Evolutionary conservation across 2,888 invertebrate genomes (phyloP).

Genomic region (Linyphia triangularis): DNA sequence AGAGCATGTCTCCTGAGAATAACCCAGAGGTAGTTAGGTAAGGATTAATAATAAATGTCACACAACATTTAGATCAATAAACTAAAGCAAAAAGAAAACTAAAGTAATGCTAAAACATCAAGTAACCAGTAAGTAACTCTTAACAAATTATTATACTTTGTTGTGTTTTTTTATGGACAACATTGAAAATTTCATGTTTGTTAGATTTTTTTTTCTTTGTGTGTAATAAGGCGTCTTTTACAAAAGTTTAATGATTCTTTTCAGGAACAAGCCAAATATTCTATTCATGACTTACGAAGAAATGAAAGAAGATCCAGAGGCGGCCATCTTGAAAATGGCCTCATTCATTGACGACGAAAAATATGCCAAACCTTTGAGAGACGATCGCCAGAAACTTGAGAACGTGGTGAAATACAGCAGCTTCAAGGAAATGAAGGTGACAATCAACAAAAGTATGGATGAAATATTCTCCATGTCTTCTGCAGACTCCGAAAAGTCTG

Average conservation of each 20-base stretch:
- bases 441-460: neutral
- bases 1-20: no score
- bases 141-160: no score
- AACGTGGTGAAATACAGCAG: conserved; percentile 13
- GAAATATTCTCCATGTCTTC: conserved; percentile 5
- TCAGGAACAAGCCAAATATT: conserved; percentile 78
- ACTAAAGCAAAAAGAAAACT: no score
- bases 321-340: conserved; percentile 76
- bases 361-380: conserved; percentile 34
- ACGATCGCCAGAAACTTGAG: conserved; percentile 32
- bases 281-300: conserved; percentile 80
- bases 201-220: no score
- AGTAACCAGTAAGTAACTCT: no score
- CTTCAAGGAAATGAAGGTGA: neutral
- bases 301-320: conserved; percentile 78
- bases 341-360: conserved; percentile 73
- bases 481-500: conserved; percentile 7
- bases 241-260: neutral
- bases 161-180: no score
- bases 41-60: no score
- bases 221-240: no score
- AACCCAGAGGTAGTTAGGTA: no score
- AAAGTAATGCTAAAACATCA: no score
- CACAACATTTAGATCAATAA: no score
- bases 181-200: no score